These are phyloP conservation scores for Calephelis virginiensis DNA, from an alignment of 1,140 invertebrate species.

Conservation along the genomic window DNA sequence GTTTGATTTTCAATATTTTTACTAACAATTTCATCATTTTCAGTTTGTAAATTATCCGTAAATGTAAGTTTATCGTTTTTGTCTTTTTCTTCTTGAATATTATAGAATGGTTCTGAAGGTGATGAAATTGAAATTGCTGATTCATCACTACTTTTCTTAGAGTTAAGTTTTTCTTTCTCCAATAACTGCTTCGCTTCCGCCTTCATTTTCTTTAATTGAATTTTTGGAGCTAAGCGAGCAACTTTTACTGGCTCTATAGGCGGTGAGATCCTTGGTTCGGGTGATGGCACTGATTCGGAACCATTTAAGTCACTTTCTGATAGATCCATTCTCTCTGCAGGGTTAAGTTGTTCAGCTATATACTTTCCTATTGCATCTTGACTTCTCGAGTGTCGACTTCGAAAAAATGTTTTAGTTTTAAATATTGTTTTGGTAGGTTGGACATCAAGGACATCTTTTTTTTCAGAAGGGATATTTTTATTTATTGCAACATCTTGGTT, in stretches of 20 bases:
- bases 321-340: conserved; percentile 63
- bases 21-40: neutral
- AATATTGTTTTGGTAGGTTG: conserved; percentile 73
- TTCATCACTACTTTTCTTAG: conserved; percentile 36
- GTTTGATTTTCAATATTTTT: neutral
- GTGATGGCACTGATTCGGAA: conserved; percentile 48
- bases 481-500: conserved; percentile 39
- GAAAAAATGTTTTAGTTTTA: conserved; percentile 78
- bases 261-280: conserved; percentile 57
- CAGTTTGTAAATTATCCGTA: neutral
- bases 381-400: conserved; percentile 75
- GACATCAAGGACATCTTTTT: conserved; percentile 46
- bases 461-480: conserved; percentile 43
- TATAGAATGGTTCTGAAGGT: conserved; percentile 1
- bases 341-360: conserved; percentile 70
- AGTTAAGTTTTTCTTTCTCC: conserved; percentile 52
- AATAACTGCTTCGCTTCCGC: conserved; percentile 59
- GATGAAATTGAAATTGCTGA: conserved; percentile 8
- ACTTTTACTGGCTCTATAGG: conserved; percentile 64
- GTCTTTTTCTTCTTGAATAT: neutral
- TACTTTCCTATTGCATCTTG: conserved; percentile 78
- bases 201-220: conserved; percentile 75
- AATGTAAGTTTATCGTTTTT: neutral
- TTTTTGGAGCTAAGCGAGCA: conserved; percentile 70
- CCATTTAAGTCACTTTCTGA: conserved; percentile 61